These are phyloP conservation scores for Brachyhypopomus gauderio DNA, from an alignment of 2,113 vertebrate species.

Conservation along the genomic window DNA sequence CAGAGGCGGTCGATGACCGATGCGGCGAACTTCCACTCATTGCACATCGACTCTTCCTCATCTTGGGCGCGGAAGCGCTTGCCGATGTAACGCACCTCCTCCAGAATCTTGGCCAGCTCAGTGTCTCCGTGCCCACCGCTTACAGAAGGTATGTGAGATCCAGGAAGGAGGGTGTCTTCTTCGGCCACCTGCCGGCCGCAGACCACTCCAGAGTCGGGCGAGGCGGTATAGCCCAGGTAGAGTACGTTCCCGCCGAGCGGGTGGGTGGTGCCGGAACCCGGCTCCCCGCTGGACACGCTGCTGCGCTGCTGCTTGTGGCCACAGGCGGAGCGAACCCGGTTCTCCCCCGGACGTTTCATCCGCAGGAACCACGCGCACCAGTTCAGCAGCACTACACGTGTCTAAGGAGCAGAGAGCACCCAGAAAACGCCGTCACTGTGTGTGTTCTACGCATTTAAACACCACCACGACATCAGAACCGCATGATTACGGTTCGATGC, in stretches of 20 bases:
- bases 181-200: slow-evolving; percentile 82
- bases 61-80: slow-evolving; percentile 89
- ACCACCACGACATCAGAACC: not conserved
- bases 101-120: slow-evolving; percentile 87
- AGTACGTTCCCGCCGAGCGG: slow-evolving; percentile 82
- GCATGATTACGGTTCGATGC: no score
- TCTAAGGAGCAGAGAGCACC: slow-evolving; percentile 68
- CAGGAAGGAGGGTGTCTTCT: slow-evolving; percentile 81
- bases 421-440: not conserved
- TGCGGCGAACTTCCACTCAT: slow-evolving; percentile 95
- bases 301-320: slow-evolving; percentile 79
- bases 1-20: slow-evolving; percentile 94
- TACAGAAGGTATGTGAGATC: slow-evolving; percentile 63
- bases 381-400: slow-evolving; percentile 88
- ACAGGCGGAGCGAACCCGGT: slow-evolving; percentile 83
- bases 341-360: slow-evolving; percentile 92
- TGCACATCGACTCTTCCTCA: slow-evolving; percentile 80
- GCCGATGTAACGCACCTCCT: slow-evolving; percentile 90
- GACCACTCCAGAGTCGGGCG: slow-evolving; percentile 83
- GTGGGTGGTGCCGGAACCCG: slow-evolving; percentile 71
- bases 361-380: slow-evolving; percentile 97
- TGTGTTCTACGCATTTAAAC: not conserved
- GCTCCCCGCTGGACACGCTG: slow-evolving; percentile 84
- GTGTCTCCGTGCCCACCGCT: slow-evolving; percentile 69
- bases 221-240: slow-evolving; percentile 83